Conservation (phyloP, 2,888 invertebrate species). For the Parelbella ahira region DNA sequence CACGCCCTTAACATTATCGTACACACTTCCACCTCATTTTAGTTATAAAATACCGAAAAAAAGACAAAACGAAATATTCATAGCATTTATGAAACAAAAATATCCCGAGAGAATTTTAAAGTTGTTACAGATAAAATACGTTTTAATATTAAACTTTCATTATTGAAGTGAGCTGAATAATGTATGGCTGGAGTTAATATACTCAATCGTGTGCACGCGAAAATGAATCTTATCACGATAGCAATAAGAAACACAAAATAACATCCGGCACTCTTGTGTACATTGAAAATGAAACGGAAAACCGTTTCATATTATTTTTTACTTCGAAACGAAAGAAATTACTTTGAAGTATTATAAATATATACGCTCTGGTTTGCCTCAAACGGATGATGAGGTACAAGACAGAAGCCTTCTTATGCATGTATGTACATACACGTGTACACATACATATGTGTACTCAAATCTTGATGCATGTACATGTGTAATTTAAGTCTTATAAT, state of each 20-base stretch:
- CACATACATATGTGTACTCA: no score
- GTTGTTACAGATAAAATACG: constrained; percentile 15
- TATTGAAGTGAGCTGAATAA: constrained; percentile 23
- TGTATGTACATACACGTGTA: no score
- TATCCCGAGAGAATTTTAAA: constrained; percentile 15
- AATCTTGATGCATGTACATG: no score
- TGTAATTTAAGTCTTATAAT: no score
- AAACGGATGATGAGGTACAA: no score
- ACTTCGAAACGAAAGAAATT: constrained; percentile 5
- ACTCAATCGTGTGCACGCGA: not conserved
- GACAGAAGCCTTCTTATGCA: no score
- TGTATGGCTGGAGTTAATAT: constrained; percentile 18
- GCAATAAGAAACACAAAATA: constrained; percentile 1
- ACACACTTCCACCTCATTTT: no score
- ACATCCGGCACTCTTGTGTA: no score
- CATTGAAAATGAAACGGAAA: constrained; percentile 9
- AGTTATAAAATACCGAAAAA: no score
- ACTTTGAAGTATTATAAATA: not conserved
- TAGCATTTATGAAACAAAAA: constrained; percentile 9
- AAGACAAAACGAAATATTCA: constrained; percentile 19
- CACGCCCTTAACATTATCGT: no score
- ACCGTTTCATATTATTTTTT: constrained; percentile 13
- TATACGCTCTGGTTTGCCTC: no score
- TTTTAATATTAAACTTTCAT: constrained; percentile 24
- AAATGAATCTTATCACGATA: constrained; percentile 1